These are phyloP conservation scores for Nycticorax nycticorax DNA, from an alignment of 2,113 vertebrate species.

Conservation along the genomic window DNA sequence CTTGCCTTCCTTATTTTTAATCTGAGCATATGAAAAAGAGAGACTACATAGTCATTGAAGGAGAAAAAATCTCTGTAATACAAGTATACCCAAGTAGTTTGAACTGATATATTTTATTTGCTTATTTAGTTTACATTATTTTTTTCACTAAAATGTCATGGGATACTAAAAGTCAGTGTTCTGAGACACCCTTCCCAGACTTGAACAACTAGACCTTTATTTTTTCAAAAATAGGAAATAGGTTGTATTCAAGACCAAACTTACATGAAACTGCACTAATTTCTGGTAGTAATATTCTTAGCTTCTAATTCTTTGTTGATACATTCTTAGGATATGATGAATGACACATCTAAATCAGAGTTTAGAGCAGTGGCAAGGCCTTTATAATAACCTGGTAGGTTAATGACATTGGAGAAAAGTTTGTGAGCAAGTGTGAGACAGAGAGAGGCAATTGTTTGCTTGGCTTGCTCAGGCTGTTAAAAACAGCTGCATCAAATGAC, in stretches of 20 bases:
- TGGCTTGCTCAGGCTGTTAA: neutral
- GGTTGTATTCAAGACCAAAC: neutral
- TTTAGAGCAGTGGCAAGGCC: neutral
- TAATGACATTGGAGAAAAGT: neutral
- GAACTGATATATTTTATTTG: neutral
- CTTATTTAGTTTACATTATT: fast-evolving
- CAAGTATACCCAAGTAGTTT: neutral
- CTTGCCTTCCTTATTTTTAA: neutral
- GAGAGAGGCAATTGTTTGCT: neutral
- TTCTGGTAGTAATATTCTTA: neutral
- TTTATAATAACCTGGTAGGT: neutral
- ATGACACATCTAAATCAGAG: neutral
- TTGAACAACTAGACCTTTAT: neutral
- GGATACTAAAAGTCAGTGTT: neutral
- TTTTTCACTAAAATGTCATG: neutral
- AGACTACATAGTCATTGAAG: fast-evolving
- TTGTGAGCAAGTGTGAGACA: neutral
- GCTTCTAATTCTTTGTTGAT: neutral
- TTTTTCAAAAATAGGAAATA: neutral
- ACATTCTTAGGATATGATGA: neutral
- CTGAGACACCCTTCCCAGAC: neutral
- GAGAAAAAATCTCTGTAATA: neutral
- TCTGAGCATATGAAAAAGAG: neutral
- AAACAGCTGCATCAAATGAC: neutral
- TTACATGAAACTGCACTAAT: neutral